Evolutionary conservation across 1,140 invertebrate genomes (phyloP).

Genomic region (Procambarus virginalis): DNA sequence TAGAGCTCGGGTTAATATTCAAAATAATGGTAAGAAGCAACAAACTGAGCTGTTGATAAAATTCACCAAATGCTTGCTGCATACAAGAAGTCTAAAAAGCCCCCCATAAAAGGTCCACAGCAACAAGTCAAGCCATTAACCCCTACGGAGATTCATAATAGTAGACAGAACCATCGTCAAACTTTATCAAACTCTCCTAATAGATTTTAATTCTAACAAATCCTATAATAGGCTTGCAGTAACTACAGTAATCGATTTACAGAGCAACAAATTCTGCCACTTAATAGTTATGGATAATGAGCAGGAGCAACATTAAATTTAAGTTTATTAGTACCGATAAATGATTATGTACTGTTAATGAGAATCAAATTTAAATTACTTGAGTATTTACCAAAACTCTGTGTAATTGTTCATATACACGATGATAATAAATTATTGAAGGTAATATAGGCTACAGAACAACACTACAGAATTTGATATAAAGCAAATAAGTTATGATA

Average conservation of each 20-base stretch:
- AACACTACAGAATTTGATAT: neutral
- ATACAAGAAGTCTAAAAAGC: neutral
- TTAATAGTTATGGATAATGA: neutral
- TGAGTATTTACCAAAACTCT: neutral
- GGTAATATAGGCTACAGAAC: neutral
- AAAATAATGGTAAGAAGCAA: neutral
- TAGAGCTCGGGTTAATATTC: neutral
- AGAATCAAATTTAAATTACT: neutral
- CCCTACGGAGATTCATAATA: neutral
- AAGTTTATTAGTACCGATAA: conserved; percentile 4
- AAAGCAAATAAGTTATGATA: neutral
- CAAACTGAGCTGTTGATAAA: conserved; percentile 1
- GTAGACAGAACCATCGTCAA: neutral
- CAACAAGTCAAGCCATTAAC: neutral
- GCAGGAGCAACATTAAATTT: neutral
- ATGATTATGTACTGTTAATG: neutral
- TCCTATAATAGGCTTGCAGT: neutral
- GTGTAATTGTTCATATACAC: neutral
- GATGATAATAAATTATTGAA: neutral
- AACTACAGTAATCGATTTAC: neutral
- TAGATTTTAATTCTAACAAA: neutral
- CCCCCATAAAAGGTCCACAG: neutral
- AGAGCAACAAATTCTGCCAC: neutral
- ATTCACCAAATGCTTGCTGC: neutral
- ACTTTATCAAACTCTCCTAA: neutral